Evolutionary conservation across 2,797 vertebrate species (phyloP), one percentile per base, ranked within the genome.

Genomic region (Galaxias olidus): DNA sequence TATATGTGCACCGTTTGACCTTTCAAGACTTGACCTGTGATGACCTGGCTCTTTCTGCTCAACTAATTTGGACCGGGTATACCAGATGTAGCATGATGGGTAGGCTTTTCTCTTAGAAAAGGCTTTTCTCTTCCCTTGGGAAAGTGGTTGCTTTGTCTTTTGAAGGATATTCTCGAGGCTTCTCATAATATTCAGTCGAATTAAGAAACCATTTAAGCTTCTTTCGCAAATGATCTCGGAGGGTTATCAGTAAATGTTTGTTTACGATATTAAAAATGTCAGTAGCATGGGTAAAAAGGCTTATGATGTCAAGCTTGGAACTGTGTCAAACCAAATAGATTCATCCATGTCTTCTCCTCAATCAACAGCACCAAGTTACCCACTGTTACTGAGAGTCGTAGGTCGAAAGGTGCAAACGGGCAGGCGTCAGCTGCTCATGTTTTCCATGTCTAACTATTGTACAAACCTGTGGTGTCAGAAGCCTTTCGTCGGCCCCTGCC

Each of bases 301-400:
- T n/a, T 30, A 6, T 30, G 30, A 30, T 30, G 30, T 30, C 2
- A 30, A 30, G 6, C 6, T 30, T 30, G 30, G 30, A 30, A 30
- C 30, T 30, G 30, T 3, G 30, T 30, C 2, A 30, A 30, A 30
- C 30, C 6, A 30, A 30, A 30, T 3, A 30, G 3, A 30, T 30
- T 66, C 43, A 65, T 49, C 48, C 47, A 30, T 4, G 52, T 54
- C 60, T 60, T 54, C 57, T 52, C 66, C 51, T 52, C 44, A 61
- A 66, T 75, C 71, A 68, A 77, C 12, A 30, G 19, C 13, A 40
- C n/a, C 65, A 72, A 30, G 43, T 65, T 19, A 59, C n/a, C 42
- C 64, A 68, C 55, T 65, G 65, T 52, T 63, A 12, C 68, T 30
- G 30, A 65, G 68, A 78, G 75, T 48, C 54, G 73, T 67, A 77